Evolutionary conservation across 1,140 invertebrate genomes (phyloP), one percentile per base, ranked within the genome.

Genomic region (Heliconius himera): DNA sequence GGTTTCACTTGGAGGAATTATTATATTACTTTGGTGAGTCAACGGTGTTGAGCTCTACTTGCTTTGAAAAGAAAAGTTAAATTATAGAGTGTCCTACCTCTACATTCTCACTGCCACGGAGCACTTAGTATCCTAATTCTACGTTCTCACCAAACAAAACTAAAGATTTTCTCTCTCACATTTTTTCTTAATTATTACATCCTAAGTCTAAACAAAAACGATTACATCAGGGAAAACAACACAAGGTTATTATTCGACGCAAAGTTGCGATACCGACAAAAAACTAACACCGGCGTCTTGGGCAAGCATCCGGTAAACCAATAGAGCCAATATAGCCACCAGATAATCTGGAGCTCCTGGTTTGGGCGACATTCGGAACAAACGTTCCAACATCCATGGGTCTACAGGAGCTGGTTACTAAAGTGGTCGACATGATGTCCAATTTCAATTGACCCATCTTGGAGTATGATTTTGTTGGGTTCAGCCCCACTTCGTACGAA

Each of bases 261-360:
- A 66, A 75, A 79, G 83, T 88, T 86, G 74, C 83, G 82, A 84
- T 79, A 85, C 82, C 84, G 84, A 87, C 87, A 83, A 87, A 84
- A 83, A 88, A 87, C 83, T 83, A 85, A 84, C 84, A 85, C 83
- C 80, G 85, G 81, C 88, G 89, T 93, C 91, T 92, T 92, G 88
- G 84, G 87, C 84, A 90, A 90, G 89, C 89, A 91, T 93, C 91
- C 91, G 89, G 90, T 85, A 83, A 66, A 83, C 85, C 91, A 93
- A 93, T 93, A 85, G 87, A 91, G 88, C 85, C 88, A 93, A 93
- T 93, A 91, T 90, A 88, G 82, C 73, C 72, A 78, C 90, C 85
- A 84, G 77, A 83, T 70, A 83, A 85, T 73, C 72, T 38, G 81
- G 90, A 89, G 79, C 88, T 78, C 82, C 77, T 78, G 22, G 13